These are phyloP conservation scores for Caranx melampygus DNA, from an alignment of 2,113 vertebrate species.

Conservation along the genomic window DNA sequence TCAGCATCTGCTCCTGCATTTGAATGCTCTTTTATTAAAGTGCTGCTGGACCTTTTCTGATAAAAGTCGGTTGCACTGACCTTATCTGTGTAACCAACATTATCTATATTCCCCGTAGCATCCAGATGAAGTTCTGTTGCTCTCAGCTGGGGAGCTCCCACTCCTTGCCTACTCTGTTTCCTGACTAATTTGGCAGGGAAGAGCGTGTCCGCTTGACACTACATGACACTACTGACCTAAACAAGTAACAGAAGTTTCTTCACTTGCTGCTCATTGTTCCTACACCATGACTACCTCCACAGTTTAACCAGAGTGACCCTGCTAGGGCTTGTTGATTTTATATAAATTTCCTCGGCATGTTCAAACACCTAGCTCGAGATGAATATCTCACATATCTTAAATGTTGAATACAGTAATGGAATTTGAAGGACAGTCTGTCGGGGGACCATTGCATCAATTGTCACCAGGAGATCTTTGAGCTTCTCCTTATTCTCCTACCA, in stretches of 20 bases:
- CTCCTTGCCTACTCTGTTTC: conserved; percentile 62
- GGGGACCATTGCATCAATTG: not conserved
- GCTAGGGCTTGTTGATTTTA: not conserved
- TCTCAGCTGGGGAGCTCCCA: conserved; percentile 63
- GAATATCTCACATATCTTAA: not conserved
- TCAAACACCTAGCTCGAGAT: not conserved
- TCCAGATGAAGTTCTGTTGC: conserved; percentile 67
- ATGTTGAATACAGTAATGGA: not conserved
- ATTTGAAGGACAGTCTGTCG: conserved; percentile 16
- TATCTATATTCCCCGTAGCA: conserved; percentile 63
- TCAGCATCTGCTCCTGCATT: conserved; percentile 28
- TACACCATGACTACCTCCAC: conserved; percentile 17
- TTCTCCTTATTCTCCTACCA: not conserved
- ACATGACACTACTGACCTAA: conserved; percentile 70
- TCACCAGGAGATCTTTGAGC: not conserved
- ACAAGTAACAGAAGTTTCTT: conserved; percentile 56
- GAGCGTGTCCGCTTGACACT: conserved; percentile 60
- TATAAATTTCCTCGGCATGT: not conserved
- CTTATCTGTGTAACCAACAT: conserved; percentile 67
- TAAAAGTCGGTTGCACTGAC: conserved; percentile 55
- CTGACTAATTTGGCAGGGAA: conserved; percentile 67
- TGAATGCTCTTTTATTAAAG: conserved; percentile 54
- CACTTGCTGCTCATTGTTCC: conserved; percentile 55
- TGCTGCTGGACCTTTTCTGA: conserved; percentile 37
- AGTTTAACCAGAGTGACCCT: conserved; percentile 31